Base-by-base conservation (phyloP, 2,888 invertebrate genomes). In the Crocallis elinguaria region DNA sequence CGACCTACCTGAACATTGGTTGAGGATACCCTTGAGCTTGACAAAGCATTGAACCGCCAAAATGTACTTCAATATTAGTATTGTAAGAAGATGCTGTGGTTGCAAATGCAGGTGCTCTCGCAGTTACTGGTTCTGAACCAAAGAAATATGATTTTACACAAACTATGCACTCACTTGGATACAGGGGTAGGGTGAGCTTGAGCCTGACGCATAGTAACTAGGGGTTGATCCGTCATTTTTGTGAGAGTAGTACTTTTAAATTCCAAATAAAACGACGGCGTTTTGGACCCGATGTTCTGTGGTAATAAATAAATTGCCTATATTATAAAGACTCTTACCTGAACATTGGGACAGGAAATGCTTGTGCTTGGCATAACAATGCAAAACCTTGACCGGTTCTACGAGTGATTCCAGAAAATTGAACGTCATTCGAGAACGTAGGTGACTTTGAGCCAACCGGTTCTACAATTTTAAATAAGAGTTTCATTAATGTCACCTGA, bases 301-400 rank as follows among this genome's bases (percentile, higher is more conserved):
- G 77, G 77, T 73, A 63, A 55, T 25, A 52, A 30, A 50, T 41
- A 45, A 42, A 37, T 27, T 1, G 14, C 13, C 5, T 23, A 11
- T 11, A 25, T 27, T 32, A 33, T 5, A 17, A 17, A 3, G 50
- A 45, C 39, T 51, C 87, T 89, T 84, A 91, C 89, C 90, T 91
- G 88, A 90, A 91, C 67, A 85, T 71, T 67, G 94, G 94, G 76
- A 94, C 93, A 68, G 96, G 96, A 84, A 93, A 95, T 69, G 95
- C 96, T 92, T 96, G 96, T 64, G 95, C 95, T 81, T 95, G 95
- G 82, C 95, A 96, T 76, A 95, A 92, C 66, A 95, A 83, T 41
- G 94, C 94, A 78, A 96, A 93, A 75, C 93, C 93, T 74, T 93
- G 93, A 64, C 92, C 92, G 59, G 88, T 90, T 72, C 85, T 89